Percentiles rank a stretch among this genome's conserved stretches.
Evolutionary conservation across 1,140 invertebrate species (phyloP).

Genomic region (Temnothorax nylanderi): DNA sequence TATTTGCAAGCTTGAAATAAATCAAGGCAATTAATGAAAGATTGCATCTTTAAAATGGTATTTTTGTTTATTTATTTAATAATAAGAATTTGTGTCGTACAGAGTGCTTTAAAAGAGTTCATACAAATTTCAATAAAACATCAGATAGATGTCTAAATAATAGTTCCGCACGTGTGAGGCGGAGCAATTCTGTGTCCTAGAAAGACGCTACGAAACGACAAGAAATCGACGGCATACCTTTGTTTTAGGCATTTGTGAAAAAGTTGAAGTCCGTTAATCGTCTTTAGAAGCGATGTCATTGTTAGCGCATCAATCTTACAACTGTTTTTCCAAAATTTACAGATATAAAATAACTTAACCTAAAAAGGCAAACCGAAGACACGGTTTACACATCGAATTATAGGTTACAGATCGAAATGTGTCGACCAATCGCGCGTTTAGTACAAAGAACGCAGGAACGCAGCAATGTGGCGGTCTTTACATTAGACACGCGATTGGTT

Average conservation of each 20-base stretch:
- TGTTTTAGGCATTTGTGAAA: conserved; percentile 74
- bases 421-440: too few species aligned
- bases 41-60: not conserved
- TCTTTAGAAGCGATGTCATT: conserved; percentile 77
- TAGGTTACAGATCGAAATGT: too few species aligned
- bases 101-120: not conserved
- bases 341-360: not conserved
- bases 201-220: not conserved
- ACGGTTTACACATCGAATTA: not conserved
- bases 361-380: not conserved
- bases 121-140: not conserved
- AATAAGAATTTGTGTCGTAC: not conserved
- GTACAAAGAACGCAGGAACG: not conserved
- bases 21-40: not conserved
- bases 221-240: conserved; percentile 66
- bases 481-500: too few species aligned
- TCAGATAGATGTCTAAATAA: not conserved
- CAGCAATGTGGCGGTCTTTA: too few species aligned
- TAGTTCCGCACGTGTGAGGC: not conserved
- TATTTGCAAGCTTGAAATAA: not conserved
- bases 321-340: not conserved
- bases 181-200: not conserved
- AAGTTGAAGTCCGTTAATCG: conserved; percentile 63
- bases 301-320: conserved; percentile 14
- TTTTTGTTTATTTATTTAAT: not conserved